phyloP scores from a whole-genome alignment of 2,888 invertebrate genomes.

The Hoplodrina blanda region DNA sequence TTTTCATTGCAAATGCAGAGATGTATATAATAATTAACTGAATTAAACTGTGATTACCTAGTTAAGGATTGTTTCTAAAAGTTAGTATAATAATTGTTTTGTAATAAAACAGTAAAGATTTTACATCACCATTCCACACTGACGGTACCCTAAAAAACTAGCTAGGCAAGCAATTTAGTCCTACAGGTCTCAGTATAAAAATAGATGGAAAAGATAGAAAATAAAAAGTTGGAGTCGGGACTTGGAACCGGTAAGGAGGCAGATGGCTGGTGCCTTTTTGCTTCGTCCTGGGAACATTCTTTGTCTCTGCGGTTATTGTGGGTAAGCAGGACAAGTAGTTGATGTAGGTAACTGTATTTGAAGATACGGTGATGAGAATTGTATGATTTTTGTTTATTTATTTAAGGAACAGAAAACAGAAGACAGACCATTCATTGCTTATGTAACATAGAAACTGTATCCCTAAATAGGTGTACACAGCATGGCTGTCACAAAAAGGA shows the following conservation, averaged over 20 bases:
- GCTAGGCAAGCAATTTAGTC: conserved; percentile 69
- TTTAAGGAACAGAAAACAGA: neutral
- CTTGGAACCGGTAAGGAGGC: conserved; percentile 83
- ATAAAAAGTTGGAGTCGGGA: conserved; percentile 73
- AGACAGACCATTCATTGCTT: too few relatives aligned
- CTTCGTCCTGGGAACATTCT: conserved; percentile 83
- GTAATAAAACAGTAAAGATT: neutral
- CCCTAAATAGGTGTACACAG: too few relatives aligned
- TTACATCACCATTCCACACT: neutral
- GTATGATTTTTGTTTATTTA: neutral
- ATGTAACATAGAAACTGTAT: too few relatives aligned
- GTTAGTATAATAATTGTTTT: neutral
- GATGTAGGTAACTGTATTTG: conserved; percentile 33
- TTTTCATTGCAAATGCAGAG: too few relatives aligned
- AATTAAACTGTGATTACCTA: too few relatives aligned
- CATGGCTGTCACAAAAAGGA: too few relatives aligned
- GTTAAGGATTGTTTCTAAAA: too few relatives aligned
- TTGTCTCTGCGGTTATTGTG: conserved; percentile 39
- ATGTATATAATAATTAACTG: too few relatives aligned
- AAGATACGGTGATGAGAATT: neutral
- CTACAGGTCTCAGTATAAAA: conserved; percentile 73
- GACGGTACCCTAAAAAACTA: conserved; percentile 67
- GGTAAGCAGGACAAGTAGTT: conserved; percentile 11
- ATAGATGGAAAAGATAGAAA: conserved; percentile 83
- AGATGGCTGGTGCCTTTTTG: conserved; percentile 82